Evolutionary conservation across 2,113 vertebrate species (phyloP), one percentile per base, ranked within the genome.

Genomic region (Oplegnathus fasciatus): DNA sequence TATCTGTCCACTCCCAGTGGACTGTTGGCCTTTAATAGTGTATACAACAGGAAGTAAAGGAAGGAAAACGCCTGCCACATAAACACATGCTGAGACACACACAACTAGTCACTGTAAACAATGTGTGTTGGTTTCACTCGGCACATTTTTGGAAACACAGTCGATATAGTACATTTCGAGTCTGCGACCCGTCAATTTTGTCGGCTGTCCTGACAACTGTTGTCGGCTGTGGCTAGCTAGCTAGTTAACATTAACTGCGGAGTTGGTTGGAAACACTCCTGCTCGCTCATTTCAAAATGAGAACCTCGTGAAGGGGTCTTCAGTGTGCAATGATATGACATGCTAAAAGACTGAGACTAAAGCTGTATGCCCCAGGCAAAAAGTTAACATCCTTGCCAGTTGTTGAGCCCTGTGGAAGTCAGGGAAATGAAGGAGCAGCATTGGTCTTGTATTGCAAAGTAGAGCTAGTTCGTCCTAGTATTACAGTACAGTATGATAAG

Each of bases 31-130:
- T 87, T 86, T 83, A 84, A 86, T 37, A 68, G 40, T 55, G n/a
- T 86, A 78, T 73, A 90, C 72, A 90, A 78, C 91, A 91, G 90
- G 87, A 93, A 87, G 89, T 86, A 62, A 82, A 61, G 54, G 18
- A 78, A 90, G 73, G 60, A 86, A 61, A 73, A 26, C 52, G 68
- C 76, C 40, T 62, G 42, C 3, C 60, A 68, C 37, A 52, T 17
- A 48, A 54, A 69, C 44, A 78, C 75, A 75, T 57, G 26, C n/a
- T n/a, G 20, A 48, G 24, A 75, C 28, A 50, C 54, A 84, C 34
- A 79, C 34, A 70, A 15, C 67, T 55, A 74, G 60, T 52, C 54
- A 79, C 28, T 64, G 55, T 61, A 66, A 71, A 86, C 26, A 60
- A 5, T 9, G 18, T 57, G 13, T 30, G 58, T 72, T 44, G 28